A percentile compares a stretch with the other conserved stretches of the same genome.
Evolutionary conservation across 2,797 vertebrate species (phyloP).

Genomic region (Lycodopsis pacificus): DNA sequence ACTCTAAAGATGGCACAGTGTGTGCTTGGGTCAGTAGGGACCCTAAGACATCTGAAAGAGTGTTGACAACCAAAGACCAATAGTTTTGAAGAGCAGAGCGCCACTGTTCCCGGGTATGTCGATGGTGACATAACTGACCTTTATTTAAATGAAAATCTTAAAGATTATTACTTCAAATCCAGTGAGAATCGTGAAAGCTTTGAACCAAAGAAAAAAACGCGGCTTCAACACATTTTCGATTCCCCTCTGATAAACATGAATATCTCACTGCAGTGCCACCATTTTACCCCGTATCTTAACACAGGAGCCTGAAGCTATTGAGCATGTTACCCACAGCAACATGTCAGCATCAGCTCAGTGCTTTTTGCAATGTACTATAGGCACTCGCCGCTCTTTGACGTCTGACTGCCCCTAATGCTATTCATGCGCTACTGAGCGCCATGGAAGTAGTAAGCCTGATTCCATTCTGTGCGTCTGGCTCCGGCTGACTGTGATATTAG

Average conservation of each 20-base stretch:
- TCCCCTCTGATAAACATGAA: constrained; percentile 9
- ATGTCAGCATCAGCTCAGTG: constrained; percentile 63
- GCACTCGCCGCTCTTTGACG: constrained; percentile 59
- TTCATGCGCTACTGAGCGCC: constrained; percentile 73
- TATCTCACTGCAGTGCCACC: constrained; percentile 9
- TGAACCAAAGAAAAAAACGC: background rate
- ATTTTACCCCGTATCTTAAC: constrained; percentile 31
- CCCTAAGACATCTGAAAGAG: background rate
- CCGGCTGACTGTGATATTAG: constrained; percentile 81
- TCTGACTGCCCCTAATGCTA: constrained; percentile 64
- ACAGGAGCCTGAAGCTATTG: constrained; percentile 61
- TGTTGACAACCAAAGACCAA: background rate
- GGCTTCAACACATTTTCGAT: background rate
- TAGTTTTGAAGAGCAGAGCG: background rate
- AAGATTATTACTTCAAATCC: background rate
- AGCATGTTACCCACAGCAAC: constrained; percentile 55
- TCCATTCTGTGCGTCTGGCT: constrained; percentile 73
- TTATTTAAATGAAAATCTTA: background rate
- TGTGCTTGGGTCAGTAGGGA: background rate
- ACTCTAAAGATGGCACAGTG: too few relatives aligned
- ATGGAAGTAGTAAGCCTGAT: constrained; percentile 65
- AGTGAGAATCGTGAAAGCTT: constrained; percentile 1
- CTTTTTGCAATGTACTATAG: constrained; percentile 51
- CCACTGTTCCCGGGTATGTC: background rate
- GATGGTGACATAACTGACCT: too few relatives aligned